Evolutionary conservation across 2,113 vertebrate species (phyloP), one percentile per base, ranked within the genome.

Genomic region (Rynchops niger): DNA sequence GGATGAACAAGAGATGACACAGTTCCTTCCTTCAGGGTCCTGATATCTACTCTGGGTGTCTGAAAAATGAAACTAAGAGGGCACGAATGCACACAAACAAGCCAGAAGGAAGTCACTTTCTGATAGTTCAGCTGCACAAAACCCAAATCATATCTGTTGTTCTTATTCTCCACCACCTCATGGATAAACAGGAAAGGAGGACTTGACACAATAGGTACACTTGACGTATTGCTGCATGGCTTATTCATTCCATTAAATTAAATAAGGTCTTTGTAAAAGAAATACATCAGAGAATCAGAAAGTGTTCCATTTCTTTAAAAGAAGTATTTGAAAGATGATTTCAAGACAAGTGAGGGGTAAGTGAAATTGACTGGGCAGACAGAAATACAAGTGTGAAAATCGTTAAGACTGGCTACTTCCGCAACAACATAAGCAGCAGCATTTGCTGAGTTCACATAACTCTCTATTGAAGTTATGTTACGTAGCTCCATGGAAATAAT

Each of bases 21-120:
- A 95, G 95, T 98, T 98, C 98, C 98, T 98, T 98, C 98, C 98
- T 97, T 96, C 94, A 92, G 94, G 58, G 90, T 96, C 40, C 56
- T 61, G 92, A 97, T 80, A 95, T 71, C 93, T 90, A 93, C 88
- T 85, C 82, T 95, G 82, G 84, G 82, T 91, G 87, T 71, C 88
- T 93, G 86, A 94, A 97, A 96, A 73, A 90, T 91, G 94, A 92
- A 95, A 81, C 82, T 95, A 58, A 49, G 80, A 84, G 22, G 25
- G 61, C 69, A 77, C 5, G 0, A 94, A 69, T 86, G 43, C 70
- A 93, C 40, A 71, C 2, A 56, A 81, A 88, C 82, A 93, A 92
- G 90, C 65, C 93, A 97, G 92, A 93, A 97, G 98, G 98, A 98
- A 98, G 91, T 94, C 1, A 89, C 93, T 97, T 93, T 96, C 93